A percentile compares a stretch with the other conserved stretches of the same genome.
These are phyloP conservation scores for Caenorhabditis sp. DNA, from an alignment of 2,888 invertebrate genomes.

Conservation along the genomic window DNA sequence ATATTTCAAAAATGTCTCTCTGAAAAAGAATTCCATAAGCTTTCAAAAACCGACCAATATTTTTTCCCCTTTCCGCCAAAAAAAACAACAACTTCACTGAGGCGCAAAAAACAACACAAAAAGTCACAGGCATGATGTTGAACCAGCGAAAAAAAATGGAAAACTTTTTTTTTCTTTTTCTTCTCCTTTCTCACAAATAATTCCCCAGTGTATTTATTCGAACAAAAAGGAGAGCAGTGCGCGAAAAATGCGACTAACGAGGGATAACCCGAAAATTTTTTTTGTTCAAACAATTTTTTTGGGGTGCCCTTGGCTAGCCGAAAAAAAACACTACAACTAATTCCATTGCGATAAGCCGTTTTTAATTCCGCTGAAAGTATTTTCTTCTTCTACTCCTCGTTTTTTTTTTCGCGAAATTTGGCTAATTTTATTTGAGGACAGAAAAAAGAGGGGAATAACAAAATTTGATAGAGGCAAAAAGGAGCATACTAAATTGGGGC, in stretches of 20 bases:
- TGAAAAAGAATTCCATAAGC: conserved; percentile 1
- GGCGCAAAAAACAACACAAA: no score
- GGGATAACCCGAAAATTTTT: no score
- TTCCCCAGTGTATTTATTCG: background rate
- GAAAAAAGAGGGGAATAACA: background rate
- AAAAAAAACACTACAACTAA: no score
- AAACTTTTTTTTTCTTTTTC: background rate
- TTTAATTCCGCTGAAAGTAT: background rate
- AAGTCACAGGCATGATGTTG: no score
- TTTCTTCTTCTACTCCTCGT: no score
- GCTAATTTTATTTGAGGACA: background rate
- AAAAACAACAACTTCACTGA: no score
- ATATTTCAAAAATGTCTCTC: background rate
- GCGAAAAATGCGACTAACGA: no score
- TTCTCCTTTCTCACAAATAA: background rate
- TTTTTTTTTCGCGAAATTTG: background rate
- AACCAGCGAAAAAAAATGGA: background rate
- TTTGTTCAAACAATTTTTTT: no score
- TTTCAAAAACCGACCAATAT: background rate
- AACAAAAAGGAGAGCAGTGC: no score
- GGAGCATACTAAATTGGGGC: background rate
- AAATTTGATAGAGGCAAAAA: background rate
- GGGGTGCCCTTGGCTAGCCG: no score
- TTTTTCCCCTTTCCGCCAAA: background rate
- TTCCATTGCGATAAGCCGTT: background rate